A percentile compares a stretch with the other conserved stretches of the same genome.
Evolutionary conservation across 2,888 invertebrate genomes (phyloP).

Genomic region (Pomacea canaliculata): DNA sequence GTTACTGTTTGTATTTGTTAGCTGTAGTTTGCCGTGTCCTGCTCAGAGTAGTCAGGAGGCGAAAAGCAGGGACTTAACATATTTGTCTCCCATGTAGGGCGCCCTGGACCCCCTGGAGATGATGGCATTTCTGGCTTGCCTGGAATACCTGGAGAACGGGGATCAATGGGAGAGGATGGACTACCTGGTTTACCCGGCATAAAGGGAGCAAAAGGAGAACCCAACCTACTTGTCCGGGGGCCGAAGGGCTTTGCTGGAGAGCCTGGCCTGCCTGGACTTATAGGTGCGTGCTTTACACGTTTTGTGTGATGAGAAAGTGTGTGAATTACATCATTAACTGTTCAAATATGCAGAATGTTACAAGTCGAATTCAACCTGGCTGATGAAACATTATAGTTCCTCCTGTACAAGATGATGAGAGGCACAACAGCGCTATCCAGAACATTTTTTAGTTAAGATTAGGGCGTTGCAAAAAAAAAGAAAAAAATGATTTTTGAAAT

Average conservation of each 20-base stretch:
- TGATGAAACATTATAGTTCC: too few species aligned
- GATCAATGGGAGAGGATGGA: conserved; percentile 41
- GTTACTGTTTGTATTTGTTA: background rate
- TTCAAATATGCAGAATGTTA: too few species aligned
- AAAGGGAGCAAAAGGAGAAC: conserved; percentile 33
- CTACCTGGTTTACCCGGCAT: conserved; percentile 30
- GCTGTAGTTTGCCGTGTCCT: background rate
- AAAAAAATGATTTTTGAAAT: too few species aligned
- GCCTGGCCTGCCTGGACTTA: conserved; percentile 43
- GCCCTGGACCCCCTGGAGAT: conserved; percentile 51
- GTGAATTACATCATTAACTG: too few species aligned
- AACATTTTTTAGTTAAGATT: too few species aligned
- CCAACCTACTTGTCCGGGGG: conserved; percentile 29
- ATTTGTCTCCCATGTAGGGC: conserved; percentile 28
- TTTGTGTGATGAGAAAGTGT: too few species aligned
- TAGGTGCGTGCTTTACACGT: conserved; percentile 30
- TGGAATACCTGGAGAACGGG: conserved; percentile 51
- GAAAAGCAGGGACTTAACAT: background rate
- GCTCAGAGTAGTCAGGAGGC: too few species aligned
- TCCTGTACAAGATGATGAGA: too few species aligned
- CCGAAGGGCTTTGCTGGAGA: conserved; percentile 43
- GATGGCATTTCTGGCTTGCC: conserved; percentile 61
- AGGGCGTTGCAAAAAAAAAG: too few species aligned
- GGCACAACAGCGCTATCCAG: too few species aligned
- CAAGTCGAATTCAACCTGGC: too few species aligned